Percentiles rank a stretch among this genome's conserved stretches.
Conservation (phyloP, 2,113 vertebrate genomes). For the Ammodytes dubius region DNA sequence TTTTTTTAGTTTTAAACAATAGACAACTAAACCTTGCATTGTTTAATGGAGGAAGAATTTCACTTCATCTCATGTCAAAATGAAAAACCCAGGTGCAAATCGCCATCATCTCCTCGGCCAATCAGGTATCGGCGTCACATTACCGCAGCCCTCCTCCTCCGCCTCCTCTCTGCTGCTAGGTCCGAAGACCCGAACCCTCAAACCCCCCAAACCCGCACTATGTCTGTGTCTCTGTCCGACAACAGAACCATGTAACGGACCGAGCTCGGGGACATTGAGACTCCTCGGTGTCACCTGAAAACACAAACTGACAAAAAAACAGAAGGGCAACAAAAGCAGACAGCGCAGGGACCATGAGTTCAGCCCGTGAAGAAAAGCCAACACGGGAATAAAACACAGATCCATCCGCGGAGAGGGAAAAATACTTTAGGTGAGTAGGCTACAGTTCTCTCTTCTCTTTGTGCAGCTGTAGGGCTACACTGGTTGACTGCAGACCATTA, state of each 20-base stretch:
- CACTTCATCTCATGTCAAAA: not conserved
- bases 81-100: not conserved
- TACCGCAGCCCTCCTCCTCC: slow-evolving; percentile 6
- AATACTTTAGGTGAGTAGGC: not conserved
- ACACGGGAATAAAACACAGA: not conserved
- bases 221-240: not conserved
- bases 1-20: no score
- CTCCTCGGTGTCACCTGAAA: slow-evolving; percentile 31
- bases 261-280: slow-evolving; percentile 4
- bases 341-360: no score
- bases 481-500: not conserved
- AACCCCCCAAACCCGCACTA: no score
- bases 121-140: slow-evolving; percentile 30
- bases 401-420: accelerated
- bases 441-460: not conserved
- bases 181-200: not conserved
- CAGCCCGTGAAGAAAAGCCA: not conserved
- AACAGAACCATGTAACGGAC: slow-evolving; percentile 44
- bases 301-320: not conserved
- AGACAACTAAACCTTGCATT: no score
- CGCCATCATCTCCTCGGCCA: not conserved
- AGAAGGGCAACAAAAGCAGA: no score
- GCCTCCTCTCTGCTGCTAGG: not conserved
- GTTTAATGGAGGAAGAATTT: not conserved
- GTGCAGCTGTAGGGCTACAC: not conserved